phyloP scores from a whole-genome alignment of 2,888 invertebrate species.

The Dasypogon diadema region DNA sequence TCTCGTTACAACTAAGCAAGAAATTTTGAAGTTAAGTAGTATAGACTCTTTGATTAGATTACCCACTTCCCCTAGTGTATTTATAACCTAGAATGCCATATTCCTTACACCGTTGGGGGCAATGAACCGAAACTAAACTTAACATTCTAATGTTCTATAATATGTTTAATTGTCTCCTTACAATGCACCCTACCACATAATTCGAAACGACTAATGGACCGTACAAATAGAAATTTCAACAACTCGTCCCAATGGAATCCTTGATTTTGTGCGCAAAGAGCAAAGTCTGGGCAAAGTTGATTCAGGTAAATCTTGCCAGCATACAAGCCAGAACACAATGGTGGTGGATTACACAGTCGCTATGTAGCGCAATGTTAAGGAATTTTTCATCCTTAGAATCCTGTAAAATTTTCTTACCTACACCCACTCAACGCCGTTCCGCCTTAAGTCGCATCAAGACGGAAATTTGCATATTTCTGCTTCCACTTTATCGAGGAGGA shows the following conservation, averaged over 20 bases:
- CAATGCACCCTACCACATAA: background rate
- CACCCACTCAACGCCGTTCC: conserved; percentile 9
- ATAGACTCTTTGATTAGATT: too few relatives aligned
- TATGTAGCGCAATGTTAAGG: conserved; percentile 14
- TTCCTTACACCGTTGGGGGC: too few relatives aligned
- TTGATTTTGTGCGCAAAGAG: conserved; percentile 5
- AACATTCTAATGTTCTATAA: too few relatives aligned
- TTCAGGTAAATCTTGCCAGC: conserved; percentile 44
- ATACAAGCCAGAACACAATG: conserved; percentile 31
- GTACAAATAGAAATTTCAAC: conserved; percentile 39
- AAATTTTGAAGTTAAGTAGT: too few relatives aligned
- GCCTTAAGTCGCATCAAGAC: conserved; percentile 56
- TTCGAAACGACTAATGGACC: conserved; percentile 34
- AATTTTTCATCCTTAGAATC: conserved; percentile 38
- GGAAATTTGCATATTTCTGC: conserved; percentile 54
- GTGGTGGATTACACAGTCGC: conserved; percentile 22
- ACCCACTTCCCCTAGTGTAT: too few relatives aligned
- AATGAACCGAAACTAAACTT: too few relatives aligned
- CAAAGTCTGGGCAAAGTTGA: conserved; percentile 46
- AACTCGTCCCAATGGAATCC: conserved; percentile 32
- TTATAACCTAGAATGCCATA: too few relatives aligned
- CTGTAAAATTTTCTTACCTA: conserved; percentile 19
- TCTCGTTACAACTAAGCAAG: too few relatives aligned
- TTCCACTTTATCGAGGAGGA: conserved; percentile 48
- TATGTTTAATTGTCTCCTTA: too few relatives aligned